phyloP scores from a whole-genome alignment of 2,113 vertebrate species.

The Dicerorhinus sumatrensis region DNA sequence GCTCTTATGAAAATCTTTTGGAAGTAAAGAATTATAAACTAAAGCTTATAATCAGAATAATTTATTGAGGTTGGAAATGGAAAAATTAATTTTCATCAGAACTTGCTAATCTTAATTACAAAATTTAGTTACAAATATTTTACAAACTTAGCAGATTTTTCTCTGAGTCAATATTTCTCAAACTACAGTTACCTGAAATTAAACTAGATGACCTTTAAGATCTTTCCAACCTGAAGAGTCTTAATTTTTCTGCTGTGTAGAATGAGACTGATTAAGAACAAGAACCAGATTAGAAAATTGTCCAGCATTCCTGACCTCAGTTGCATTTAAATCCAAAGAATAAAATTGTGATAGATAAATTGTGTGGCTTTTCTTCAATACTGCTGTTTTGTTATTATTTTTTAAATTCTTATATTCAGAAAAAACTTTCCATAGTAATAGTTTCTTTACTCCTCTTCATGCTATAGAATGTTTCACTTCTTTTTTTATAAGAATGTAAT shows the following conservation, averaged over 20 bases:
- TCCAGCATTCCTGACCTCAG: conserved; percentile 36
- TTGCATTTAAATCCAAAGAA: conserved; percentile 54
- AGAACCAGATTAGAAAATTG: conserved; percentile 56
- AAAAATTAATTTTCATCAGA: conserved; percentile 60
- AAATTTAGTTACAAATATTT: conserved; percentile 47
- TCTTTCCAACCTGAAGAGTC: conserved; percentile 35
- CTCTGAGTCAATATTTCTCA: conserved; percentile 62
- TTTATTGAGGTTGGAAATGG: conserved; percentile 41
- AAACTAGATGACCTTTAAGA: conserved; percentile 59
- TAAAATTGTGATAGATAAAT: conserved; percentile 46
- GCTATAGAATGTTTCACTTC: conserved; percentile 15
- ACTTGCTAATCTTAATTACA: conserved; percentile 40
- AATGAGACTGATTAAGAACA: conserved; percentile 62
- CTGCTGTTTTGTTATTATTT: conserved; percentile 16
- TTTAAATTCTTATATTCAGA: conserved; percentile 48
- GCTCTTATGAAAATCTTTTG: conserved; percentile 43
- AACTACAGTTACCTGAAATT: conserved; percentile 63
- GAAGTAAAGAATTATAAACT: conserved; percentile 44
- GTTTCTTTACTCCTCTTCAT: conserved; percentile 24
- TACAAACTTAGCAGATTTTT: conserved; percentile 48
- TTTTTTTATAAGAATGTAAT: conserved; percentile 5
- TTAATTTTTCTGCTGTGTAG: conserved; percentile 57
- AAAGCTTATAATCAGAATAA: conserved; percentile 47
- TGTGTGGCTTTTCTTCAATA: not conserved
- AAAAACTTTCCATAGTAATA: conserved; percentile 27